Base-by-base conservation (phyloP, 2,113 vertebrate species). In the Microtus richardsoni region DNA sequence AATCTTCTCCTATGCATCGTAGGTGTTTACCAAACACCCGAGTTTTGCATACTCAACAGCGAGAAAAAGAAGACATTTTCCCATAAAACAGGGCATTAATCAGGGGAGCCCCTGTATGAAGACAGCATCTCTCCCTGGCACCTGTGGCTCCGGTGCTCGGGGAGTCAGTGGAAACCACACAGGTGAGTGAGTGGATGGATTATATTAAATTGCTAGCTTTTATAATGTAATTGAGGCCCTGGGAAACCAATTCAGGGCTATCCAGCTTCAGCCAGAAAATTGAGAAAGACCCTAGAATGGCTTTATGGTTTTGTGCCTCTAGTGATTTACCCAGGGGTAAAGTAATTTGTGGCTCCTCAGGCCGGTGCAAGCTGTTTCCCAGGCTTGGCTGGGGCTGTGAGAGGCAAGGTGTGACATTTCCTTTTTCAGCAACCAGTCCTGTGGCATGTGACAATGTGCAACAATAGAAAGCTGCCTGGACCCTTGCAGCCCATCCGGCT, bases 191-290 rank as follows among this genome's bases (percentile, higher is more conserved):
- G 58, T 86, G 36, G 54, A 79, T 62, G 19, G 28, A 44, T 52
- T 93, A 74, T 95, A 79, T 44, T 24, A 95, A 93, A 95, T 26
- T 49, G 17, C 64, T 96, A 64, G 58, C 54, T 93, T 92, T 88
- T 66, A 62, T 68, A 28, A 60, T 84, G n/a, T 41, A 39, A 60
- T 54, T 95, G 70, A 93, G 44, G 26, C 26, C 36, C 10, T 79
- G 47, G 47, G 10, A 84, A 73, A 60, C 22, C 39, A 80, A 39
- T 84, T 74, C 30, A 54, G 36, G 41, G 22, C 54, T 88, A 70
- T 73, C 82, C n/a, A 60, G 3, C 44, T 91, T 52, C 47, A 74
- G 28, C 75, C 4, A 92, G 44, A 88, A 91, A 77, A 73, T 88
- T 79, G n/a, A 30, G 54, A 73, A 91, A 8, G 44, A 30, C 71